These are phyloP conservation scores for Brenthis ino DNA, from an alignment of 2,888 invertebrate genomes.

Conservation along the genomic window DNA sequence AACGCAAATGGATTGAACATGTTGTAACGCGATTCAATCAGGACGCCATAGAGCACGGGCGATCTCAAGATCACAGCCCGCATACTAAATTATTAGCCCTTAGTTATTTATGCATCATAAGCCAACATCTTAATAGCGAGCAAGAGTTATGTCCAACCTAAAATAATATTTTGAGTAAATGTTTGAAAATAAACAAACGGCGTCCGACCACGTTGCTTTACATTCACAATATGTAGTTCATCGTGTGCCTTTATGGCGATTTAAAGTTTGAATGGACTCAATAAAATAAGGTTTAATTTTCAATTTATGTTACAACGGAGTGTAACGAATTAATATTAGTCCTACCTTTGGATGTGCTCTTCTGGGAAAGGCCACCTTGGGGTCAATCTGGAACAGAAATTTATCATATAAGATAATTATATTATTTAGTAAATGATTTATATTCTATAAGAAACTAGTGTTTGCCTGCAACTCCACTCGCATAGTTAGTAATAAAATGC, in stretches of 20 bases:
- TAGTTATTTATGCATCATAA: slow-evolving; percentile 80
- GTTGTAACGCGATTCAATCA: slow-evolving; percentile 74
- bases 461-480: too few relatives aligned
- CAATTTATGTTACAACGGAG: slow-evolving; percentile 58
- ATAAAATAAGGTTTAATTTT: slow-evolving; percentile 61
- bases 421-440: background rate
- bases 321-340: slow-evolving; percentile 50
- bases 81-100: slow-evolving; percentile 79
- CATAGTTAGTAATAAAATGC: too few relatives aligned
- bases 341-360: slow-evolving; percentile 99
- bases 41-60: slow-evolving; percentile 62
- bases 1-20: slow-evolving; percentile 62
- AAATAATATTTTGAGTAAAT: slow-evolving; percentile 81
- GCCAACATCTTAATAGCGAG: slow-evolving; percentile 78
- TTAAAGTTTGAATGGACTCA: slow-evolving; percentile 66
- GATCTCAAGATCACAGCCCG: slow-evolving; percentile 67
- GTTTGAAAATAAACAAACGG: slow-evolving; percentile 77
- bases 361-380: slow-evolving; percentile 99
- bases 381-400: slow-evolving; percentile 95
- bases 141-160: slow-evolving; percentile 77
- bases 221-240: slow-evolving; percentile 62
- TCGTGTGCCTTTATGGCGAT: slow-evolving; percentile 55
- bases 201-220: slow-evolving; percentile 61
- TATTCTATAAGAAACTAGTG: too few relatives aligned
- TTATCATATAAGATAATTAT: slow-evolving; percentile 18